These are phyloP conservation scores for Calosoma granatense DNA, from an alignment of 1,140 invertebrate genomes.

Conservation along the genomic window DNA sequence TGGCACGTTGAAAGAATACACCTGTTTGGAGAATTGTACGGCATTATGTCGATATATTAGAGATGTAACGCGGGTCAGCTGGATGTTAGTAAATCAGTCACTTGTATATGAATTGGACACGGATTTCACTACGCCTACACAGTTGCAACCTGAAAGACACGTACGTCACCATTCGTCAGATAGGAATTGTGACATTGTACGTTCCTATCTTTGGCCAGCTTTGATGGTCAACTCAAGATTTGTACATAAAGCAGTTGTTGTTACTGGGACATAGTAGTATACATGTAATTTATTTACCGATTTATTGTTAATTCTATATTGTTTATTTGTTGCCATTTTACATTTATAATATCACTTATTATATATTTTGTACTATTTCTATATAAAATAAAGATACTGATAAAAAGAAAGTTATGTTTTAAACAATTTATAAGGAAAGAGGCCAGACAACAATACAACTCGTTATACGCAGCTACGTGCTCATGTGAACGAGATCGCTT, in stretches of 20 bases:
- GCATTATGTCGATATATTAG: slow-evolving; percentile 39
- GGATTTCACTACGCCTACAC: slow-evolving; percentile 46
- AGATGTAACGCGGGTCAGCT: slow-evolving; percentile 45
- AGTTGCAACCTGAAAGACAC: slow-evolving; percentile 44
- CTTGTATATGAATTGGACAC: slow-evolving; percentile 48
- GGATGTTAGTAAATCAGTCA: slow-evolving; percentile 45
- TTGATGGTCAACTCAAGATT: slow-evolving; percentile 45
- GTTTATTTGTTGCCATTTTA: neutral
- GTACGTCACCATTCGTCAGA: slow-evolving; percentile 44
- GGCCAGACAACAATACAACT: too few relatives aligned
- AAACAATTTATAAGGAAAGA: too few relatives aligned
- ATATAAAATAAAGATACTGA: too few relatives aligned
- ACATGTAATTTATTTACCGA: too few relatives aligned
- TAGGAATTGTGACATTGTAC: slow-evolving; percentile 46
- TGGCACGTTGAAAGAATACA: slow-evolving; percentile 48
- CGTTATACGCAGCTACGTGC: neutral
- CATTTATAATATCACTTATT: slow-evolving; percentile 1
- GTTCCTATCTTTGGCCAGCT: slow-evolving; percentile 52
- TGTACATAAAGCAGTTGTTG: slow-evolving; percentile 50
- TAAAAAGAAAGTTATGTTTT: too few relatives aligned
- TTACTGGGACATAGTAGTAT: slow-evolving; percentile 32
- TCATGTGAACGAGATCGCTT: neutral
- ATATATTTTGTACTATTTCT: too few relatives aligned
- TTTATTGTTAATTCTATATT: too few relatives aligned
- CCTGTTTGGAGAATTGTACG: slow-evolving; percentile 41